Base-by-base conservation (phyloP, 2,113 vertebrate genomes). In the Scomber japonicus region DNA sequence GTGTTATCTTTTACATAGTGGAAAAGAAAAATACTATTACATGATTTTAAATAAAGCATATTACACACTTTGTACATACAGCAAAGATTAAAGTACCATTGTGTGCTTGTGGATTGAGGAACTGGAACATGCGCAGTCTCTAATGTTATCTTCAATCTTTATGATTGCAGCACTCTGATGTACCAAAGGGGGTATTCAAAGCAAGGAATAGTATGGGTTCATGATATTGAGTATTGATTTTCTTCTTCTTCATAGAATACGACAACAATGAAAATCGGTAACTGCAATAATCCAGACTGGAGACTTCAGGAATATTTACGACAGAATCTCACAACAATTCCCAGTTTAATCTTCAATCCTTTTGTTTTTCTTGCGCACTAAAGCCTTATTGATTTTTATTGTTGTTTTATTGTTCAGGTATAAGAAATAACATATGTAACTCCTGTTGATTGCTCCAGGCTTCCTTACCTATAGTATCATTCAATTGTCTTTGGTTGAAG, bases 401-500 rank as follows among this genome's bases (percentile, higher is more conserved):
- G 16, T 73, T 64, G 21, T 21, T 83, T 69, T 67, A 54, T 48
- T 57, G 59, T 65, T 79, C 21, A 57, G 15, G 35, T 71, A 45
- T 71, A 65, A 69, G 56, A 71, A 54, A 63, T 73, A 65, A 69
- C 55, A 62, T 51, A 68, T 64, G 51, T n/a, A 66, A 54, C 24
- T 73, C 19, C 17, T 35, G 2, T 31, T 60, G 21, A 44, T 63
- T 54, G 31, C 75, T 71, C 48, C 27, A 40, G 21, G 14, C 63
- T 60, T 79, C 40, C 5, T 48, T 57, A 55, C 17, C 57, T 62
- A 60, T 67, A 63, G 57, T 72, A 78, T 78, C 11, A 68, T 21
- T 30, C 79, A 71, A 78, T 89, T 82, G 85, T 92, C 89, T 92
- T 90, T 92, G 91, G 90, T 90, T 89, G 72, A 89, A 56, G 68